A percentile compares a stretch with the other conserved stretches of the same genome.
These are phyloP conservation scores for Dreissena polymorpha DNA, from an alignment of 1,140 invertebrate genomes.

Conservation along the genomic window DNA sequence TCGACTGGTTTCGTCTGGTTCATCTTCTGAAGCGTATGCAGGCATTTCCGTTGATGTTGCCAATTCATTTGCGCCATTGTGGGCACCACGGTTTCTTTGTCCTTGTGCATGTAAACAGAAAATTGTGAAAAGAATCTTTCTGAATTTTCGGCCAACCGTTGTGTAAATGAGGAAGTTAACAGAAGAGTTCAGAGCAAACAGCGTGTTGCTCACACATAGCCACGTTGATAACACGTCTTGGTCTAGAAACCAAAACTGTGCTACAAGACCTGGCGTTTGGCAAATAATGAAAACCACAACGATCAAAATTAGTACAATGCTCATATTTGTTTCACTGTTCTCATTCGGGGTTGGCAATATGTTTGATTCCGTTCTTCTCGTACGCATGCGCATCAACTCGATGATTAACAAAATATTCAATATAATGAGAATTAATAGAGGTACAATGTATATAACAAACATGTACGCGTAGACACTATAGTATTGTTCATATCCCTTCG, in stretches of 20 bases:
- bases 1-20: conserved; percentile 35
- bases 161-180: conserved; percentile 77
- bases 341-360: conserved; percentile 68
- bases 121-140: conserved; percentile 66
- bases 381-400: conserved; percentile 75
- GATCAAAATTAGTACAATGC: conserved; percentile 73
- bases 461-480: conserved; percentile 70
- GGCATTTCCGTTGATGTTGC: conserved; percentile 15
- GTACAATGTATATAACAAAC: conserved; percentile 73
- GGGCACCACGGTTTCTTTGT: conserved; percentile 30
- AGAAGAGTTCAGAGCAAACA: conserved; percentile 74
- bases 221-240: conserved; percentile 65
- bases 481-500: conserved; percentile 64
- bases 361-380: conserved; percentile 58
- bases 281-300: conserved; percentile 75
- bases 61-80: conserved; percentile 42
- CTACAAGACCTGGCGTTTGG: conserved; percentile 74
- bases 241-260: conserved; percentile 70
- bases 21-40: conserved; percentile 18
- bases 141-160: conserved; percentile 72
- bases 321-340: conserved; percentile 75
- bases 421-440: conserved; percentile 60
- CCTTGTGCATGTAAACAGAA: conserved; percentile 53
- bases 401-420: conserved; percentile 69
- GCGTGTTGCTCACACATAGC: conserved; percentile 71